A percentile compares a stretch with the other conserved stretches of the same genome.
phyloP scores from a whole-genome alignment of 2,113 vertebrate species.

The Aphelocoma coerulescens region DNA sequence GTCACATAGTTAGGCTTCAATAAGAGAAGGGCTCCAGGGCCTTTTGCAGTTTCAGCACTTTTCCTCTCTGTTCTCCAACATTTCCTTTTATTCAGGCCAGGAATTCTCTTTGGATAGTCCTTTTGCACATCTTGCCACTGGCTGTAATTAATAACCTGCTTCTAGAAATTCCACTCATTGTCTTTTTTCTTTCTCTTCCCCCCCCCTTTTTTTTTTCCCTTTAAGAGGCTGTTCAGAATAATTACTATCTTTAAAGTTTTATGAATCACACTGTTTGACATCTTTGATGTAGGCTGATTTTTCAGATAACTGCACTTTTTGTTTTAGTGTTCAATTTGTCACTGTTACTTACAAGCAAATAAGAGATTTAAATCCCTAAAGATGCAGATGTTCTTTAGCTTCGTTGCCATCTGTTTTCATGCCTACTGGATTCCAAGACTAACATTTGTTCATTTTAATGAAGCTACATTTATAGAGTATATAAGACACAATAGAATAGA shows the following conservation, averaged over 20 bases:
- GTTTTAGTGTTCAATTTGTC: conserved; percentile 53
- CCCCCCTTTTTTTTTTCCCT: background rate
- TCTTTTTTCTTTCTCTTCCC: background rate
- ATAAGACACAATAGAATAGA: background rate
- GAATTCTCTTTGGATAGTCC: conserved; percentile 56
- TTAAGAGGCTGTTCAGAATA: conserved; percentile 43
- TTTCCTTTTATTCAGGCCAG: conserved; percentile 61
- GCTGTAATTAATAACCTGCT: conserved; percentile 69
- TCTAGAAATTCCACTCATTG: conserved; percentile 59
- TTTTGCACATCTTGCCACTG: conserved; percentile 67
- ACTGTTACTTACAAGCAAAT: conserved; percentile 55
- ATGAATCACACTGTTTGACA: conserved; percentile 56
- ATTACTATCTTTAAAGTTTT: conserved; percentile 69
- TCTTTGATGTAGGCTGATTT: conserved; percentile 51
- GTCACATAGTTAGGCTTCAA: background rate
- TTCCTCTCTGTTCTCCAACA: conserved; percentile 14
- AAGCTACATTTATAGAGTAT: background rate
- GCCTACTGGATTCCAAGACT: conserved; percentile 17
- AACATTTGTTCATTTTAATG: conserved; percentile 2
- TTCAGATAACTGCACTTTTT: conserved; percentile 44
- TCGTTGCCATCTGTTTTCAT: conserved; percentile 65
- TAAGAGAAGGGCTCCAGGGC: background rate
- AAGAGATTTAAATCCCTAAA: conserved; percentile 59
- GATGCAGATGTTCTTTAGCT: conserved; percentile 63
- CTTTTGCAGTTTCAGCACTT: conserved; percentile 34